These are phyloP conservation scores for Cygnus atratus DNA, from an alignment of 2,113 vertebrate species.

Conservation along the genomic window DNA sequence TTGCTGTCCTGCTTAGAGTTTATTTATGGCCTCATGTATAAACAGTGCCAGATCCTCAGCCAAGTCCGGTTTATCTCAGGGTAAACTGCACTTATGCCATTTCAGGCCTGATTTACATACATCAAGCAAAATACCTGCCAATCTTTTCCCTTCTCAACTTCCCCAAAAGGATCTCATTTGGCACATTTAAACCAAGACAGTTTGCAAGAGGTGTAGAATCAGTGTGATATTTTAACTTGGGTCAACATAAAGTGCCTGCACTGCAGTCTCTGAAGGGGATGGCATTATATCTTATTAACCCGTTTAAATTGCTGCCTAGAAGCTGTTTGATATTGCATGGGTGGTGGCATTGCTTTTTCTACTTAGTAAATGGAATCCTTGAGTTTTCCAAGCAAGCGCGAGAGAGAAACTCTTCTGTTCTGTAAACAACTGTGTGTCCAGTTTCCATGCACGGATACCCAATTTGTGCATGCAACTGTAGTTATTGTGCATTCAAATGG, in stretches of 20 bases:
- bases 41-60: constrained; percentile 29
- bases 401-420: constrained; percentile 52
- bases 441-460: constrained; percentile 61
- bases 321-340: background rate
- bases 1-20: background rate
- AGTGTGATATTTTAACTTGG: constrained; percentile 41
- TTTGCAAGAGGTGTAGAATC: constrained; percentile 10
- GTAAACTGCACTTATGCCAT: constrained; percentile 8
- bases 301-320: background rate
- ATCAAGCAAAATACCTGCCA: constrained; percentile 32
- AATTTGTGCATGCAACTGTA: constrained; percentile 65
- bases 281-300: background rate
- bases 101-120: constrained; percentile 30
- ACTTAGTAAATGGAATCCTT: constrained; percentile 5
- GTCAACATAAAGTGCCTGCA: constrained; percentile 13
- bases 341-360: background rate
- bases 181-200: background rate
- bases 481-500: constrained; percentile 66
- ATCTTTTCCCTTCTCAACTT: constrained; percentile 19
- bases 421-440: constrained; percentile 61
- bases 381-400: background rate
- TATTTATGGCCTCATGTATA: background rate
- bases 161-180: background rate
- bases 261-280: constrained; percentile 22
- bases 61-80: constrained; percentile 48